phyloP scores from a whole-genome alignment of 1,140 invertebrate species.

The Patella vulgata region DNA sequence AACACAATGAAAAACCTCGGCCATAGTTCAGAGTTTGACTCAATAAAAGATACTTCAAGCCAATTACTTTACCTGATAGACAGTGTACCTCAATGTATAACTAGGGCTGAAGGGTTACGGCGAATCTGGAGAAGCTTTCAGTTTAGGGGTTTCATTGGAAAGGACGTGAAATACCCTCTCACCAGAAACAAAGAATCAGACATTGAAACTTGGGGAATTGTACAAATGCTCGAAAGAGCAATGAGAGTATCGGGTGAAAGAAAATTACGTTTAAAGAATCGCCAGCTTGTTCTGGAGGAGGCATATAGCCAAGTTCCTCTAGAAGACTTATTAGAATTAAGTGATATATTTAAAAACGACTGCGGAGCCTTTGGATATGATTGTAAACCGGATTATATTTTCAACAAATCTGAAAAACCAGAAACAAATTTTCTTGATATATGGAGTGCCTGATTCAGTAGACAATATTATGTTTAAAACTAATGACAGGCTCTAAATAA shows the following conservation, averaged over 20 bases:
- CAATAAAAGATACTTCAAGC: slow-evolving; percentile 6
- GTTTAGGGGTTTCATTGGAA: slow-evolving; percentile 1
- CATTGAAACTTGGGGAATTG: not conserved
- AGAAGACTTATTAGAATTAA: slow-evolving; percentile 16
- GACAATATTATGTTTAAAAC: too few species aligned
- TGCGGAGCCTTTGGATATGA: slow-evolving; percentile 31
- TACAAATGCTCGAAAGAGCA: not conserved
- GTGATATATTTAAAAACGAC: slow-evolving; percentile 18
- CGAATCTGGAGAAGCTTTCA: slow-evolving; percentile 36
- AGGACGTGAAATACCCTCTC: not conserved
- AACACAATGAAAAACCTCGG: slow-evolving; percentile 28
- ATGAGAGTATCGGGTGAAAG: slow-evolving; percentile 6
- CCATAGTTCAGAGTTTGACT: slow-evolving; percentile 17
- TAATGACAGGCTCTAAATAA: too few species aligned
- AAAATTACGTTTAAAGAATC: not conserved
- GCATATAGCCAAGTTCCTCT: slow-evolving; percentile 21
- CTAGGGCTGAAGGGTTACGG: slow-evolving; percentile 20
- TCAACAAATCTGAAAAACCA: not conserved
- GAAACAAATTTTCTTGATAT: too few species aligned
- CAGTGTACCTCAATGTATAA: not conserved
- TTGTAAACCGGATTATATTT: slow-evolving; percentile 14
- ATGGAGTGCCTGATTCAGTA: too few species aligned
- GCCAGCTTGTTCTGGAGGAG: slow-evolving; percentile 13
- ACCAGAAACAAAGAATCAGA: not conserved
- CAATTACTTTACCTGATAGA: too few species aligned